Conservation (phyloP, 1,140 invertebrate species). For the Hermetia illucens region DNA sequence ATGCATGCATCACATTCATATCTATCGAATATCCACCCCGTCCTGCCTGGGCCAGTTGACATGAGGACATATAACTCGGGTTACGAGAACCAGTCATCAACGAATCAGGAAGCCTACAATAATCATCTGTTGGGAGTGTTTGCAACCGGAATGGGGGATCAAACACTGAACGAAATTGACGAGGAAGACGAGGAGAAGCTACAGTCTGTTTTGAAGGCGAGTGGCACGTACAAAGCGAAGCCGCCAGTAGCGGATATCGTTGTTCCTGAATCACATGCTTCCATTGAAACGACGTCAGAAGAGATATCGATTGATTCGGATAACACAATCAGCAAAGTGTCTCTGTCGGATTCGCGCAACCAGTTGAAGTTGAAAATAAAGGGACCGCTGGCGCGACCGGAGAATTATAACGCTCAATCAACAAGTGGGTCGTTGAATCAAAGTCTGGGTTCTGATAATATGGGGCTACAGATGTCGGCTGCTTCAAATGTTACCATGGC, state of each 20-base stretch:
- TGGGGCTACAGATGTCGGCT: background rate
- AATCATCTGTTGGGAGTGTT: conserved; percentile 51
- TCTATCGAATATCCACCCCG: conserved; percentile 47
- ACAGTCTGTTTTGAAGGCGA: conserved; percentile 45
- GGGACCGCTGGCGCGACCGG: conserved; percentile 49
- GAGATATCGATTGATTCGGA: conserved; percentile 35
- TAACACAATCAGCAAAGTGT: conserved; percentile 43
- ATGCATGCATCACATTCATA: conserved; percentile 32
- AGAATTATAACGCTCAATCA: conserved; percentile 12
- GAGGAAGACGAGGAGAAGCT: conserved; percentile 68
- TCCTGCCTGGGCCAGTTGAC: conserved; percentile 69
- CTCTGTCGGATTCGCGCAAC: conserved; percentile 59
- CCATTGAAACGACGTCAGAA: conserved; percentile 24
- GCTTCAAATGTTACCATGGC: background rate
- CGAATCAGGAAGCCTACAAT: conserved; percentile 35
- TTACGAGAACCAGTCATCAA: conserved; percentile 35
- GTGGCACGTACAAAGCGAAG: conserved; percentile 28
- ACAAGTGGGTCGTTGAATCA: background rate
- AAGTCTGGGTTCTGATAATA: background rate
- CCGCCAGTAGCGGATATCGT: conserved; percentile 8
- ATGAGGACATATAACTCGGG: conserved; percentile 66
- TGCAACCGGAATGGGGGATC: conserved; percentile 44
- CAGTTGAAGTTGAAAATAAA: conserved; percentile 84
- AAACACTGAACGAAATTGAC: conserved; percentile 52
- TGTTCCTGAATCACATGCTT: conserved; percentile 12